phyloP scores from a whole-genome alignment of 2,113 vertebrate genomes.

The Plotosus lineatus region DNA sequence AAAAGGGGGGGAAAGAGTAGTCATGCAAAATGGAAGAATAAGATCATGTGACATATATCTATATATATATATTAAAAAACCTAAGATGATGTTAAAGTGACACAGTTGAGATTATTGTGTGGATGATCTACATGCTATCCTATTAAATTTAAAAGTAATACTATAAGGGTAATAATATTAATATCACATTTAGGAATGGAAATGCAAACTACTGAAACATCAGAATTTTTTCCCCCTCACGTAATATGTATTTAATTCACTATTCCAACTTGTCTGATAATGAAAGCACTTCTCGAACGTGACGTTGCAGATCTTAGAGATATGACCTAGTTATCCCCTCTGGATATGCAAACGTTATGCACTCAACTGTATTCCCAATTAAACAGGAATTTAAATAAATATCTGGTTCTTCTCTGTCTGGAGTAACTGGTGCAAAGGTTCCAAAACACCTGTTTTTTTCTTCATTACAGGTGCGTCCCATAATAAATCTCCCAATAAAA shows the following conservation, averaged over 20 bases:
- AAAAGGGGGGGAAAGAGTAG: neutral
- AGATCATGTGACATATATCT: too few relatives aligned
- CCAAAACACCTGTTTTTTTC: neutral
- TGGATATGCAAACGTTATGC: neutral
- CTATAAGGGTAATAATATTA: too few relatives aligned
- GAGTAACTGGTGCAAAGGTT: conserved; percentile 2
- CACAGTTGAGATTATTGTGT: neutral
- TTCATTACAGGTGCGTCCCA: conserved; percentile 15
- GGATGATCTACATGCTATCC: too few relatives aligned
- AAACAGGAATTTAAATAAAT: neutral
- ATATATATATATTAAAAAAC: too few relatives aligned
- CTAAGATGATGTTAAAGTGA: neutral
- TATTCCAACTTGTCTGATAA: neutral
- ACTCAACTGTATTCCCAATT: neutral
- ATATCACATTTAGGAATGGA: neutral
- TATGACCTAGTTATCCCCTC: too few relatives aligned
- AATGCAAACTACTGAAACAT: neutral
- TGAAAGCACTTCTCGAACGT: neutral
- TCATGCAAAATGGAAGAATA: too few relatives aligned
- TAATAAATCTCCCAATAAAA: conserved; percentile 14
- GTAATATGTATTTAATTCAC: neutral
- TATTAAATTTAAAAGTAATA: too few relatives aligned
- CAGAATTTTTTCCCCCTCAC: neutral
- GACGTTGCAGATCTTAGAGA: too few relatives aligned
- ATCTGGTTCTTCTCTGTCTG: neutral